Percentiles rank a stretch among this genome's conserved stretches.
phyloP scores from a whole-genome alignment of 1,140 invertebrate genomes.

The Bursaphelenchus mucronatus region DNA sequence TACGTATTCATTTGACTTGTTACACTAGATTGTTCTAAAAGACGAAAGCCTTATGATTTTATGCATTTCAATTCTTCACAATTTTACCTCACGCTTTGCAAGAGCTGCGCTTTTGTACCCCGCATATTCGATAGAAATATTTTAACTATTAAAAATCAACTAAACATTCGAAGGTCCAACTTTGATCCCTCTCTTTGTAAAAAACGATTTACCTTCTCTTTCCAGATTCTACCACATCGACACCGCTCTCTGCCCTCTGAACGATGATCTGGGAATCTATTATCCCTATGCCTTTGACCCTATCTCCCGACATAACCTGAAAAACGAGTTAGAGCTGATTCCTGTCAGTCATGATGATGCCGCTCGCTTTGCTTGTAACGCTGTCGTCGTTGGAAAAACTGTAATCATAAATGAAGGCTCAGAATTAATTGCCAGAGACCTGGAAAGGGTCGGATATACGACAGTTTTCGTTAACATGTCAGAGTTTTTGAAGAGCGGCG shows the following conservation, averaged over 20 bases:
- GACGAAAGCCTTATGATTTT: no score
- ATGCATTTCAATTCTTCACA: no score
- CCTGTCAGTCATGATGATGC: slow-evolving; percentile 52
- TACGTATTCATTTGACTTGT: background rate
- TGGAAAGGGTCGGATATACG: slow-evolving; percentile 50
- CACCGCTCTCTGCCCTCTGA: slow-evolving; percentile 59
- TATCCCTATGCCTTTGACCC: slow-evolving; percentile 58
- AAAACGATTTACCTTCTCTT: slow-evolving; percentile 26
- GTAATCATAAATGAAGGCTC: slow-evolving; percentile 53
- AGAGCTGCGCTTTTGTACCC: no score
- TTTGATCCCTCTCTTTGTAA: background rate
- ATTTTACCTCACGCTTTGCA: no score
- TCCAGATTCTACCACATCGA: slow-evolving; percentile 60
- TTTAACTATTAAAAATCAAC: no score
- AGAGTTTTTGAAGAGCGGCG: slow-evolving; percentile 59
- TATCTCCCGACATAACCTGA: slow-evolving; percentile 56
- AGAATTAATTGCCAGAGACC: slow-evolving; percentile 52
- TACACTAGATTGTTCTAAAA: no score
- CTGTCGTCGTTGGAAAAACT: slow-evolving; percentile 57
- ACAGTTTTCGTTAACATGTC: slow-evolving; percentile 57
- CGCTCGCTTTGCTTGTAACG: slow-evolving; percentile 55
- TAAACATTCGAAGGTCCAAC: no score
- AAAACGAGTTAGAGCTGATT: slow-evolving; percentile 53
- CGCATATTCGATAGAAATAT: no score
- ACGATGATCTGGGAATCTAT: slow-evolving; percentile 52